Conservation (phyloP, 2,888 invertebrate species). For the Galerucella calmariensis region DNA sequence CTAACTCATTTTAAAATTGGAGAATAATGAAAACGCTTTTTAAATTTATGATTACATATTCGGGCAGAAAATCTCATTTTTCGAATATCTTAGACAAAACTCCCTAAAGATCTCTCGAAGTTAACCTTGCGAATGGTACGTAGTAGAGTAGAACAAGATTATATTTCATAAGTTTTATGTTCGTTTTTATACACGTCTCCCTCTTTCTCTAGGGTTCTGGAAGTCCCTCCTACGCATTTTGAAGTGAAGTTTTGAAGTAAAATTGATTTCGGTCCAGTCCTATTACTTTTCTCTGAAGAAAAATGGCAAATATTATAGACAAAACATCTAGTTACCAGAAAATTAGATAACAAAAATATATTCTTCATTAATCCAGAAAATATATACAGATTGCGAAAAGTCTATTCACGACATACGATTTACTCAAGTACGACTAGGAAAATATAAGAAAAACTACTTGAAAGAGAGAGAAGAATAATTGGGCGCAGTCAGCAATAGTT, state of each 20-base stretch:
- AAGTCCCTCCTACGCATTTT: background rate
- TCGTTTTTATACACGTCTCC: background rate
- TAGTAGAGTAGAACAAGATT: conserved; percentile 5
- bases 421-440: too few species aligned
- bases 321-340: background rate
- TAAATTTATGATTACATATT: background rate
- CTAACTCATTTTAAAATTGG: background rate
- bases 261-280: conserved; percentile 1
- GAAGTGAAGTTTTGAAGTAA: background rate
- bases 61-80: background rate
- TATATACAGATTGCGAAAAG: too few species aligned
- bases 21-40: background rate
- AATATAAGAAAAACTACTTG: too few species aligned
- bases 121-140: background rate
- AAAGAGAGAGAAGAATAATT: too few species aligned
- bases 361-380: too few species aligned
- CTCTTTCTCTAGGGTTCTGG: too few species aligned
- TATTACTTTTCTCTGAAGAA: background rate
- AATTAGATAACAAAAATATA: too few species aligned
- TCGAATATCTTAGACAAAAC: conserved; percentile 1
- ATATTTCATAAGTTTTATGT: conserved; percentile 9
- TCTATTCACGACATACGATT: too few species aligned
- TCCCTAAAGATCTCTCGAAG: background rate
- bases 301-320: background rate
- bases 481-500: too few species aligned